Percentiles rank a stretch among this genome's conserved stretches.
phyloP scores from a whole-genome alignment of 2,797 vertebrate species.

The Coccyzus lansbergi region DNA sequence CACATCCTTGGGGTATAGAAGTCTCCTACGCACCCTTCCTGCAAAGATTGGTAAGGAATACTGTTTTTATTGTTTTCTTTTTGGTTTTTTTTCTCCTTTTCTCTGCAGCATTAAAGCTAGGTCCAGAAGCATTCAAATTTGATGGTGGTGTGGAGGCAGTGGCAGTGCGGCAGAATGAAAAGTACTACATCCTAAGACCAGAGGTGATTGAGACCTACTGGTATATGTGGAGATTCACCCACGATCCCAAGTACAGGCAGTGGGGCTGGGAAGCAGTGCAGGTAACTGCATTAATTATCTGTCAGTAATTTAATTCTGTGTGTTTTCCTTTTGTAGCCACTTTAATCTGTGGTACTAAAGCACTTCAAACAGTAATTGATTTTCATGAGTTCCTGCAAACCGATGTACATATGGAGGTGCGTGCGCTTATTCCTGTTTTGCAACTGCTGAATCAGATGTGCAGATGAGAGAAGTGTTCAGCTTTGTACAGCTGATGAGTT shows the following conservation, averaged over 20 bases:
- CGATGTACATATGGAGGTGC: accelerated
- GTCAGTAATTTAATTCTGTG: neutral
- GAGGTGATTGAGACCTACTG: conserved; percentile 99
- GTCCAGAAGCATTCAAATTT: conserved; percentile 97
- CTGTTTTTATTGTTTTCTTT: neutral
- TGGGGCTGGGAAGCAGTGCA: conserved; percentile 98
- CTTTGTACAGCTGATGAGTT: neutral
- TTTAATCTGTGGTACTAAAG: neutral
- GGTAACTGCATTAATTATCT: conserved; percentile 75
- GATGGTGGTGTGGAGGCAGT: conserved; percentile 95
- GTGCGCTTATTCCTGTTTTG: neutral
- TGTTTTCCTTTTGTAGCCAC: neutral
- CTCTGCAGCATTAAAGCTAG: conserved; percentile 90
- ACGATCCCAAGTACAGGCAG: conserved; percentile 95
- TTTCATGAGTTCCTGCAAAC: neutral
- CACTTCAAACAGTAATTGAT: neutral
- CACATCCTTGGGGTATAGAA: neutral
- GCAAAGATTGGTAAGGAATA: neutral
- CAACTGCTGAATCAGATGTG: neutral
- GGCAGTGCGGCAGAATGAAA: conserved; percentile 95
- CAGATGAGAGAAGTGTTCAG: neutral
- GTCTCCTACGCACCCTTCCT: neutral
- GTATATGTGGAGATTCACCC: conserved; percentile 99
- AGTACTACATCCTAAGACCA: conserved; percentile 96
- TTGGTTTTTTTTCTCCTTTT: neutral